These are phyloP conservation scores for Mimachlamys varia DNA, from an alignment of 2,888 invertebrate genomes.

Conservation along the genomic window DNA sequence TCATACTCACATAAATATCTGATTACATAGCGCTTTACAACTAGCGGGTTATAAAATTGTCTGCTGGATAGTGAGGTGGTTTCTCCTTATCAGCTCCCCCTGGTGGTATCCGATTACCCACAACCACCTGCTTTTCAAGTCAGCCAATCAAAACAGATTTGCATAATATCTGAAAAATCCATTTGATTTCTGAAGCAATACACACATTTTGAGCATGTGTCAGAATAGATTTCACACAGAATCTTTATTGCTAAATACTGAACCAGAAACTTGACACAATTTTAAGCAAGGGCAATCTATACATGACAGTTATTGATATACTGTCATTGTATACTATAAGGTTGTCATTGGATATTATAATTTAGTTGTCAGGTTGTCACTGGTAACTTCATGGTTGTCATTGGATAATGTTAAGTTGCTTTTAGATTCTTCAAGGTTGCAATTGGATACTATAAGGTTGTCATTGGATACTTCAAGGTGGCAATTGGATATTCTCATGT, in stretches of 20 bases:
- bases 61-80: background rate
- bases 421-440: background rate
- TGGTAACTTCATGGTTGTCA: background rate
- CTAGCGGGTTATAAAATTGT: slow-evolving; percentile 20
- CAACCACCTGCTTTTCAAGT: background rate
- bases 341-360: background rate
- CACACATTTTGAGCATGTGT: background rate
- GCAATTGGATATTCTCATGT: background rate
- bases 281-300: no score
- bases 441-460: background rate
- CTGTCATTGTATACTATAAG: background rate
- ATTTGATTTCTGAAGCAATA: background rate
- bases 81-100: slow-evolving; percentile 23
- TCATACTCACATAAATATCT: slow-evolving; percentile 26
- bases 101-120: background rate
- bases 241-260: no score
- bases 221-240: background rate
- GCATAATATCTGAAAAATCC: background rate
- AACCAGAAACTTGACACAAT: no score
- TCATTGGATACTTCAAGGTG: background rate
- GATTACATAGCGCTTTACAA: background rate
- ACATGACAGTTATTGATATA: no score
- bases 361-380: background rate
- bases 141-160: background rate
- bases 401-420: background rate